phyloP scores from a whole-genome alignment of 2,113 vertebrate genomes.

The Gopherus flavomarginatus region DNA sequence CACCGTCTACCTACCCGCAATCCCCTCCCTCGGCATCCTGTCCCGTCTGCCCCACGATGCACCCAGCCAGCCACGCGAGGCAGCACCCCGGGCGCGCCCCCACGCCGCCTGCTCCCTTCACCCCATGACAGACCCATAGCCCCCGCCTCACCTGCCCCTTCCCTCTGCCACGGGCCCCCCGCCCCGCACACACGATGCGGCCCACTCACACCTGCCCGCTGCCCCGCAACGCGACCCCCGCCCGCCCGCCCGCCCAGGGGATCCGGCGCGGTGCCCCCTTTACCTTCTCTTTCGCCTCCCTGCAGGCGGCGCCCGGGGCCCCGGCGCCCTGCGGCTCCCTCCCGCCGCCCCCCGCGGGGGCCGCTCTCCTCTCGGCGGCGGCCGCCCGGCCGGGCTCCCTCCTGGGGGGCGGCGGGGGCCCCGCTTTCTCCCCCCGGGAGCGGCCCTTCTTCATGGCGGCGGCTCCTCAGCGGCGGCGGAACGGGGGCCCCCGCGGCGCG shows the following conservation, averaged over 20 bases:
- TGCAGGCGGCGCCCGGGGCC: background rate
- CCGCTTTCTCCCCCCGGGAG: conserved; percentile 49
- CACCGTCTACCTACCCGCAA: too few species aligned
- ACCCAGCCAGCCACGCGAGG: background rate
- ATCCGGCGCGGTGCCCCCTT: background rate
- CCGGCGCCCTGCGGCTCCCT: background rate
- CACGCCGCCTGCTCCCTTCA: background rate
- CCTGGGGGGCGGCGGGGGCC: conserved; percentile 4
- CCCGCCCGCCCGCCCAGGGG: too few species aligned
- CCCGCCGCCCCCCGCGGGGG: conserved; percentile 18
- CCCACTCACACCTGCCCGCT: background rate
- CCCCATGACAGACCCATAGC: background rate
- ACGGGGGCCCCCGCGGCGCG: background rate
- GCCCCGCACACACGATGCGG: background rate
- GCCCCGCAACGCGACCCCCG: too few species aligned
- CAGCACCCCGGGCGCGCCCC: background rate
- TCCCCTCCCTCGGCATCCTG: too few species aligned
- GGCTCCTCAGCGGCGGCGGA: background rate
- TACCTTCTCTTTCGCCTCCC: background rate
- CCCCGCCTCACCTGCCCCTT: background rate
- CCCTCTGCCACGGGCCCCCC: too few species aligned
- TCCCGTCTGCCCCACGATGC: too few species aligned
- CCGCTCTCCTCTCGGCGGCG: conserved; percentile 6
- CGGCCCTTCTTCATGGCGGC: conserved; percentile 53
- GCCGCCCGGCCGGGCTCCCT: conserved; percentile 8